phyloP scores from a whole-genome alignment of 2,113 vertebrate genomes.

The Camelus bactrianus region DNA sequence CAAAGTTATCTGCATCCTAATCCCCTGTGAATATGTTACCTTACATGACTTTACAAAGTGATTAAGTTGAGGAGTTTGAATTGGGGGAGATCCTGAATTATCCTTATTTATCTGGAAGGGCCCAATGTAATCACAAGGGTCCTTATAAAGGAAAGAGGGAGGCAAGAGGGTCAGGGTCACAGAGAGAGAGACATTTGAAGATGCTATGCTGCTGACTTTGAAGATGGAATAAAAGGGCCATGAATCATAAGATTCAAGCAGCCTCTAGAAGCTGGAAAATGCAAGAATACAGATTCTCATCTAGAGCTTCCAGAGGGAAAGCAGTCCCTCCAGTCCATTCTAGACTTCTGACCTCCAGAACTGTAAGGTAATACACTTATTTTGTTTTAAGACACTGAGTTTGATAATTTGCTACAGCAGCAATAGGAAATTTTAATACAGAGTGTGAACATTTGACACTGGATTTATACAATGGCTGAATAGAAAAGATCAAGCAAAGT shows the following conservation, averaged over 20 bases:
- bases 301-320: neutral
- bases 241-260: neutral
- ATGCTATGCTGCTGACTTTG: slow-evolving; percentile 26
- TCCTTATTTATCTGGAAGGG: neutral
- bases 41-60: neutral
- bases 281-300: neutral
- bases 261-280: slow-evolving; percentile 4
- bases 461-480: neutral
- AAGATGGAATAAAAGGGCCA: neutral
- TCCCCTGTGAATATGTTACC: neutral
- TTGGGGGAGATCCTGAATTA: slow-evolving; percentile 11
- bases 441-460: neutral
- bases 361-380: neutral
- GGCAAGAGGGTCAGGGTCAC: neutral
- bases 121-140: neutral
- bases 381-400: slow-evolving; percentile 11
- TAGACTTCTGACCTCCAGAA: slow-evolving; percentile 17
- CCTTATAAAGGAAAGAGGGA: neutral
- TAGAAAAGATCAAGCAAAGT: slow-evolving; percentile 41
- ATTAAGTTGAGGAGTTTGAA: slow-evolving; percentile 14
- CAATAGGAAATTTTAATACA: slow-evolving; percentile 6
- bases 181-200: neutral
- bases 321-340: neutral
- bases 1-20: neutral
- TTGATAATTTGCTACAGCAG: neutral